Percentiles rank a stretch among this genome's conserved stretches.
Conservation (phyloP, 2,797 vertebrate genomes). For the Nyctalus aviator region DNA sequence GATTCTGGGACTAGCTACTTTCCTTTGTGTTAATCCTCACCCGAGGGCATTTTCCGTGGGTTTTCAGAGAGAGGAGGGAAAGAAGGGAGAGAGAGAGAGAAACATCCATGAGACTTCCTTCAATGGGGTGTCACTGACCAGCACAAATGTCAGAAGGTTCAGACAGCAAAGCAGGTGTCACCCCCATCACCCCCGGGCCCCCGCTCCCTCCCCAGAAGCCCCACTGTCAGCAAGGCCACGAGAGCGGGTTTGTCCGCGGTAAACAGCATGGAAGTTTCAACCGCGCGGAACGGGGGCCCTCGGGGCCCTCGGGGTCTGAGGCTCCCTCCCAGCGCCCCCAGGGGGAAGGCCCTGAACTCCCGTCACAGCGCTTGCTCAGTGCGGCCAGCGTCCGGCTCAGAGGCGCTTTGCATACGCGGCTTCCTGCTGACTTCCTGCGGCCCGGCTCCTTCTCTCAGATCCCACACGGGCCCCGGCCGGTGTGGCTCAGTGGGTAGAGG, state of each 20-base stretch:
- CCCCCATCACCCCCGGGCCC: fast-evolving
- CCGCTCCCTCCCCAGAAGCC: fast-evolving
- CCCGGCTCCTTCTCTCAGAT: not conserved
- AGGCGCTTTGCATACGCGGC: not conserved
- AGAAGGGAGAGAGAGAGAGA: too few species aligned
- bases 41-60: too few species aligned
- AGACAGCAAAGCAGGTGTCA: too few species aligned
- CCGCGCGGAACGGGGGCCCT: too few species aligned
- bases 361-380: too few species aligned
- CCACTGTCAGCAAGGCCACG: fast-evolving
- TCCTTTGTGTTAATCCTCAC: too few species aligned
- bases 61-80: too few species aligned
- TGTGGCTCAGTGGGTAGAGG: too few species aligned
- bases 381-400: fast-evolving
- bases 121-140: fast-evolving
- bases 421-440: not conserved
- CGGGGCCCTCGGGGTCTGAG: not conserved
- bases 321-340: fast-evolving
- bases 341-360: not conserved
- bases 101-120: too few species aligned
- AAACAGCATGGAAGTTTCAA: not conserved
- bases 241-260: fast-evolving
- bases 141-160: not conserved
- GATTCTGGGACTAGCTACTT: too few species aligned
- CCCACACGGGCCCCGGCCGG: too few species aligned